Percentiles rank a stretch among this genome's conserved stretches.
Evolutionary conservation across 2,113 vertebrate species (phyloP).

Genomic region (Sitta europaea): DNA sequence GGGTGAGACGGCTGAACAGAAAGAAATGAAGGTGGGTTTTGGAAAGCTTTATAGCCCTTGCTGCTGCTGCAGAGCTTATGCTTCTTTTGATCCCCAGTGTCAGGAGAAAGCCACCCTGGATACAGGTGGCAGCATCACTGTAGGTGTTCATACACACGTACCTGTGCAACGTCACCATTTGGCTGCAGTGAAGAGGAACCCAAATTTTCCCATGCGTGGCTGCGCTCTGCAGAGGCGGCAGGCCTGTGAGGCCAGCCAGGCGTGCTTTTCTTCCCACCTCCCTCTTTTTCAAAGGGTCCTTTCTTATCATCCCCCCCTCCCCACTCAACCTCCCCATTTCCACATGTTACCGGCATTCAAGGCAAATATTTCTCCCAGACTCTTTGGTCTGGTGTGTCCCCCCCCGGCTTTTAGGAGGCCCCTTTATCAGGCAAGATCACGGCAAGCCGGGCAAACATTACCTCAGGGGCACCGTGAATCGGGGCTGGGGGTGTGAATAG

Average conservation of each 20-base stretch:
- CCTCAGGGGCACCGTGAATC: slow-evolving; percentile 62
- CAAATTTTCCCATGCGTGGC: neutral
- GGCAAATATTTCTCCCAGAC: slow-evolving; percentile 65
- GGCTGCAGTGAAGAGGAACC: neutral
- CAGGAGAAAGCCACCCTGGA: neutral
- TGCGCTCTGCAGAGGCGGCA: rapidly evolving
- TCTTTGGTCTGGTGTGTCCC: slow-evolving; percentile 7
- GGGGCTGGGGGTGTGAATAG: slow-evolving; percentile 59
- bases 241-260: neutral
- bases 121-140: neutral
- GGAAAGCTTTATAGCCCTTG: rapidly evolving
- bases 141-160: neutral
- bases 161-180: neutral
- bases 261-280: neutral
- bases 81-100: rapidly evolving
- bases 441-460: slow-evolving; percentile 63
- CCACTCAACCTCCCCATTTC: slow-evolving; percentile 7
- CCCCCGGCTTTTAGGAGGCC: slow-evolving; percentile 31
- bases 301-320: neutral
- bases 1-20: neutral
- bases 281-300: slow-evolving; percentile 48
- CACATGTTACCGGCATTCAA: slow-evolving; percentile 45
- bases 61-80: neutral
- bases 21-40: neutral
- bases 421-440: slow-evolving; percentile 56